A percentile compares a stretch with the other conserved stretches of the same genome.
Conservation (phyloP, 1,140 invertebrate species). For the Drosophila varians region DNA sequence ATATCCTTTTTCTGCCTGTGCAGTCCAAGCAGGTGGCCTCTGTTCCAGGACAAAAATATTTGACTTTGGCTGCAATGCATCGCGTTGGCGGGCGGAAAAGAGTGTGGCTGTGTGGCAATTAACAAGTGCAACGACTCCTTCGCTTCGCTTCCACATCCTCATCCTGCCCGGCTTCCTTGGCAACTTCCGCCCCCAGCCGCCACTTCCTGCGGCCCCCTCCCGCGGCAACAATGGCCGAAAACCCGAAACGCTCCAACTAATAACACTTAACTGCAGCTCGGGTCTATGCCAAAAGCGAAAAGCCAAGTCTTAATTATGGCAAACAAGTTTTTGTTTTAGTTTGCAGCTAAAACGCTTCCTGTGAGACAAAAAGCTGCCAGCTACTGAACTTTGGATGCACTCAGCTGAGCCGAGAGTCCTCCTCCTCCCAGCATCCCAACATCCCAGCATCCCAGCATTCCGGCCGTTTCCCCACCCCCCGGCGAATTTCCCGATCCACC, state of each 20-base stretch:
- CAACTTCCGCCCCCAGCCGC: conserved; percentile 39
- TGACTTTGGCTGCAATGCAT: conserved; percentile 35
- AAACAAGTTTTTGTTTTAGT: conserved; percentile 61
- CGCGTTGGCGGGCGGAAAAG: conserved; percentile 32
- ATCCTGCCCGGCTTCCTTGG: conserved; percentile 38
- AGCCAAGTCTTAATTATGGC: conserved; percentile 72
- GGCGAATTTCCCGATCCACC: conserved; percentile 8
- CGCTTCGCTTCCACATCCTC: conserved; percentile 7
- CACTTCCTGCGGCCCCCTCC: conserved; percentile 10
- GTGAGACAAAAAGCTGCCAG: conserved; percentile 64
- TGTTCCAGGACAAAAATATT: conserved; percentile 29
- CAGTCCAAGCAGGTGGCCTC: conserved; percentile 24
- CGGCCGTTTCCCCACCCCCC: not conserved
- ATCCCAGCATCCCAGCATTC: not conserved
- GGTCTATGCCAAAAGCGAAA: conserved; percentile 46
- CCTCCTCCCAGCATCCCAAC: not conserved
- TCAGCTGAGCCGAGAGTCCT: not conserved
- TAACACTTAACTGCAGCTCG: conserved; percentile 61
- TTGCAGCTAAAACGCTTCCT: conserved; percentile 64
- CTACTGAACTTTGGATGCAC: conserved; percentile 57
- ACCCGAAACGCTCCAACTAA: conserved; percentile 54
- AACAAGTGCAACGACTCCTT: conserved; percentile 55
- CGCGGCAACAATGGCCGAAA: conserved; percentile 44
- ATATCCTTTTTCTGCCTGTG: not conserved
- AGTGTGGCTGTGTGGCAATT: conserved; percentile 38